Conservation (phyloP, 2,888 invertebrate species). For the Lagria hirta region DNA sequence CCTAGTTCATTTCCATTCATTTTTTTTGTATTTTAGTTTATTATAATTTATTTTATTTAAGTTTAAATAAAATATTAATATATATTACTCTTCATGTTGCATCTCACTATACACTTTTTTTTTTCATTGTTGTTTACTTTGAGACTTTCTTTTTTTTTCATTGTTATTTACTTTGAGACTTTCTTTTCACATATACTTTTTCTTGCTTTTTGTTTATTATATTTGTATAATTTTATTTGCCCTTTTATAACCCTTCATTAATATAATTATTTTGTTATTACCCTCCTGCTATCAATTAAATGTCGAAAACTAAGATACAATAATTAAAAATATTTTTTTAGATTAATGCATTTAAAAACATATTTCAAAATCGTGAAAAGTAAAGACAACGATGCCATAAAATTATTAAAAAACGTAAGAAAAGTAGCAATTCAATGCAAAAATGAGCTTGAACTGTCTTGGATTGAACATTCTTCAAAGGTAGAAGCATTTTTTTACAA, state of each 20-base stretch:
- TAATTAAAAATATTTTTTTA: conserved; percentile 45
- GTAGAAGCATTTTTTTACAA: conserved; percentile 4
- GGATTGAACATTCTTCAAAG: conserved; percentile 19
- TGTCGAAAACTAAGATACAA: neutral
- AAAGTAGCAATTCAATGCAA: conserved; percentile 50
- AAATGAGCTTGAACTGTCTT: conserved; percentile 49
- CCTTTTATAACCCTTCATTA: neutral
- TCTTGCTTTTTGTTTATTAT: no score
- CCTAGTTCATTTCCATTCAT: no score
- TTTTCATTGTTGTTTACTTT: no score
- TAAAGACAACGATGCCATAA: conserved; percentile 51
- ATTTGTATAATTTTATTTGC: no score
- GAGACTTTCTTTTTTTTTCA: neutral
- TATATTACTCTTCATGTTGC: no score
- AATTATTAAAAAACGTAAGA: conserved; percentile 51
- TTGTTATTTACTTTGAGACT: neutral
- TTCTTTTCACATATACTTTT: neutral
- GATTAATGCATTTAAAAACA: conserved; percentile 57
- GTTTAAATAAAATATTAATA: no score
- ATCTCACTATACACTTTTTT: no score
- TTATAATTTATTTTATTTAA: no score
- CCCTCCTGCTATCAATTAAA: neutral
- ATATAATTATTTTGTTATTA: neutral
- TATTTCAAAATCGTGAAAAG: conserved; percentile 57
- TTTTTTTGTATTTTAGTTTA: no score